These are phyloP conservation scores for Platyscapa corneri DNA, from an alignment of 1,140 invertebrate species.

Conservation along the genomic window DNA sequence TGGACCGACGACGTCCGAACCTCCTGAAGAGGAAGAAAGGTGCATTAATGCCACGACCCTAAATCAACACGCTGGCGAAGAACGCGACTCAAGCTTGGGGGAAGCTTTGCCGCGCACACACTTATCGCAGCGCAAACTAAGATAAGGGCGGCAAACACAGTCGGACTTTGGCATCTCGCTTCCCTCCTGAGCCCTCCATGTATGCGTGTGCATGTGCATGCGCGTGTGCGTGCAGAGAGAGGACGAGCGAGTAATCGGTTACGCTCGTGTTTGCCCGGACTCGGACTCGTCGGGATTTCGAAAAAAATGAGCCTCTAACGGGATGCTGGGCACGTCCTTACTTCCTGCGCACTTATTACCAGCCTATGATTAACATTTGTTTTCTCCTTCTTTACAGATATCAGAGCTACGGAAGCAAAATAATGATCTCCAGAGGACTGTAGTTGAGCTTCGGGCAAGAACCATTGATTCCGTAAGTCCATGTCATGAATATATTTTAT, in stretches of 20 bases:
- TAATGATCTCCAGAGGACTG: slow-evolving; percentile 66
- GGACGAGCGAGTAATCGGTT: not conserved
- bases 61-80: not conserved
- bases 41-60: slow-evolving; percentile 23
- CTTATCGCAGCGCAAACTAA: slow-evolving; percentile 73
- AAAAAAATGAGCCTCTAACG: not conserved
- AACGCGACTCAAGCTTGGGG: not conserved
- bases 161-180: slow-evolving; percentile 58
- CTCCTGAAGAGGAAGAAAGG: not conserved
- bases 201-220: slow-evolving; percentile 25
- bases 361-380: not conserved
- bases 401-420: slow-evolving; percentile 67
- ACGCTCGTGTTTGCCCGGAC: slow-evolving; percentile 17
- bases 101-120: not conserved
- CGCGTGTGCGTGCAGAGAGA: not conserved
- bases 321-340: not conserved
- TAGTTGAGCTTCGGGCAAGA: slow-evolving; percentile 66
- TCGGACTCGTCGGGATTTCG: slow-evolving; percentile 23
- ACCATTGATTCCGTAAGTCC: slow-evolving; percentile 66
- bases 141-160: slow-evolving; percentile 71
- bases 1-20: not conserved
- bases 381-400: slow-evolving; percentile 60
- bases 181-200: slow-evolving; percentile 37
- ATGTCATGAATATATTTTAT: not conserved
- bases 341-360: not conserved